A percentile compares a stretch with the other conserved stretches of the same genome.
Evolutionary conservation across 2,888 invertebrate species (phyloP).

Genomic region (Phengaris arion): DNA sequence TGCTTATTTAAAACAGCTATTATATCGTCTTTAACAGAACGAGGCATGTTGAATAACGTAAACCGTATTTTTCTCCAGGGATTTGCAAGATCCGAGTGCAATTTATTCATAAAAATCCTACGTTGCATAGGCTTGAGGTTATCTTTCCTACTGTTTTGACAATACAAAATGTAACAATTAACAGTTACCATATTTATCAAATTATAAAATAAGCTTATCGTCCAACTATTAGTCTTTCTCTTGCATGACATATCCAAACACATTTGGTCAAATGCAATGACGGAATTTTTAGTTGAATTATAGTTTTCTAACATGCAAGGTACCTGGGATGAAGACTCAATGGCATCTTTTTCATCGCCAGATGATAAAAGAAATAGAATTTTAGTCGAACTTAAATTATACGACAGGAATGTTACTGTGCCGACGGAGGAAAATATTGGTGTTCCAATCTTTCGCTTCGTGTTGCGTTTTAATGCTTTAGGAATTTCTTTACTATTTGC

Average conservation of each 20-base stretch:
- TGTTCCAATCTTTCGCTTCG: background rate
- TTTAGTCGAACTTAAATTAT: background rate
- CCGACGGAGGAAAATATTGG: background rate
- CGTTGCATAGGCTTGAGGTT: background rate
- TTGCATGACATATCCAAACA: constrained; percentile 8
- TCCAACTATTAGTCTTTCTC: background rate
- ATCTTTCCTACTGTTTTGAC: background rate
- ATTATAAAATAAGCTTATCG: background rate
- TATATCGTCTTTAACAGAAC: background rate
- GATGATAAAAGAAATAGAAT: background rate
- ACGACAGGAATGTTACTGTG: background rate
- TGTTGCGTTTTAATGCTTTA: background rate
- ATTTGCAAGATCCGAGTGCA: constrained; percentile 5
- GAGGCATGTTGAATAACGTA: background rate
- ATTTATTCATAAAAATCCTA: background rate
- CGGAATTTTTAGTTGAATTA: constrained; percentile 4
- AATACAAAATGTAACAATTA: background rate
- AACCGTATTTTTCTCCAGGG: constrained; percentile 8
- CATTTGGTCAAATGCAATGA: background rate
- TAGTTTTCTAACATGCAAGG: constrained; percentile 9
- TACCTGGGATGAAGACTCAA: background rate
- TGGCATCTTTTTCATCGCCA: background rate
- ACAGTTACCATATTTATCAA: constrained; percentile 1
- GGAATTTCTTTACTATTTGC: background rate
- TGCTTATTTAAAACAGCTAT: background rate